Base-by-base conservation (phyloP, 2,888 invertebrate species). In the Mechanitis messenoides region DNA sequence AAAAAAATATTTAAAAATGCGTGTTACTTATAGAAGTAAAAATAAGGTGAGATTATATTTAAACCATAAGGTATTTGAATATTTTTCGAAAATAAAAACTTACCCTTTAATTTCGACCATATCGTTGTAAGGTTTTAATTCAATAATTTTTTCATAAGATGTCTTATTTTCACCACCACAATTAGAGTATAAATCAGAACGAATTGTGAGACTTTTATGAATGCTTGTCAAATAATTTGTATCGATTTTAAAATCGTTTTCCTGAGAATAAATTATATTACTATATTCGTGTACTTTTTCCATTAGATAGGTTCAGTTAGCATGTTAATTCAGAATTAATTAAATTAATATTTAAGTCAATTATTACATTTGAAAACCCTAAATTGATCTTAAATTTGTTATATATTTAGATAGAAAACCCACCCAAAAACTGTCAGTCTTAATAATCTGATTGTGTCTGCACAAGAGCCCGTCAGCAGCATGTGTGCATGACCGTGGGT, bases 201-300 rank as follows among this genome's bases (percentile, higher is more conserved):
- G 47, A 12, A 71, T 63, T 11, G 58, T 55, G 12, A 71, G 60
- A 33, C 55, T 42, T 12, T 61, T 59, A 42, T 68, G 61, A 7
- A 20, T n/a, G 60, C 68, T 71, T n/a, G 68, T 70, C 45, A 71
- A 63, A 11, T 59, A 46, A 47, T 66, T 61, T 35, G 68, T 70
- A 47, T 69, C 69, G 11, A 70, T 45, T 38, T 28, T 45, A 7
- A 70, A 58, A 45, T 55, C 42, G n/a, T 12, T 53, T 3, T 7
- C 33, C 67, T 67, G 60, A n/a, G 59, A 60, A 53, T 38, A 58
- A 61, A 55, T 12, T 12, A 55, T 42, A 28, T 33, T 35, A 2
- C 3, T 35, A 20, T 20, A 20, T 20, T 20, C 20, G 20, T 20
- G 20, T 20, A 20, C 20, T 20, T 20, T 20, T 20, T 20, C 20